phyloP scores from a whole-genome alignment of 2,888 invertebrate species.

The Holacanthella duospinosa region DNA sequence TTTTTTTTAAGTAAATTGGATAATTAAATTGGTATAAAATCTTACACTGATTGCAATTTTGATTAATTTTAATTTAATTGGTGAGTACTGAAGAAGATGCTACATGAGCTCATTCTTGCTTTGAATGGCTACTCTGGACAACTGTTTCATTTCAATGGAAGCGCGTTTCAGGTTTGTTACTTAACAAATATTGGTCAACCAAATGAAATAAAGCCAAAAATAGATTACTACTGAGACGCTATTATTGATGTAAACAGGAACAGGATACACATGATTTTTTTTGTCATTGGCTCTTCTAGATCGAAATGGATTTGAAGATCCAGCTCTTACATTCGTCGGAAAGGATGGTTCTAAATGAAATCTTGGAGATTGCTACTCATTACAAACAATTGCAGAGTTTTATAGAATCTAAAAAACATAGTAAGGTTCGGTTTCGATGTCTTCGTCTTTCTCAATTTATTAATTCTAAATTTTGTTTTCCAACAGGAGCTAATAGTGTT shows the following conservation, averaged over 20 bases:
- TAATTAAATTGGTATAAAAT: no score
- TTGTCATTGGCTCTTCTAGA: neutral
- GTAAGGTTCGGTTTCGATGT: no score
- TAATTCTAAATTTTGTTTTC: neutral
- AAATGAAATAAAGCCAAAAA: no score
- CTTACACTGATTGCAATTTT: neutral
- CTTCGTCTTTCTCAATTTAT: no score
- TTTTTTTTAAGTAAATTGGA: no score
- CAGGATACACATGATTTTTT: no score
- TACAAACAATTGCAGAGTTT: slow-evolving; percentile 27
- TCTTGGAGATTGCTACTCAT: slow-evolving; percentile 31
- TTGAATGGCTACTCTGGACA: slow-evolving; percentile 32
- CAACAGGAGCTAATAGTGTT: no score
- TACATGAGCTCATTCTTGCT: slow-evolving; percentile 34
- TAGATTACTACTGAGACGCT: no score
- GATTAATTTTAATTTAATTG: no score
- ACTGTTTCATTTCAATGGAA: slow-evolving; percentile 26
- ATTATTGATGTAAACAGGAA: no score
- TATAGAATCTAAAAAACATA: slow-evolving; percentile 15
- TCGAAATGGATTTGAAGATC: slow-evolving; percentile 18
- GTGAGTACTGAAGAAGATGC: no score
- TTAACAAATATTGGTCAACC: no score
- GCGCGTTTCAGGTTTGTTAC: slow-evolving; percentile 21
- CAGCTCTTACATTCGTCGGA: slow-evolving; percentile 34
- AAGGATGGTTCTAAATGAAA: slow-evolving; percentile 22